Evolutionary conservation across 2,888 invertebrate genomes (phyloP).

Genomic region (Sesia bembeciformis): DNA sequence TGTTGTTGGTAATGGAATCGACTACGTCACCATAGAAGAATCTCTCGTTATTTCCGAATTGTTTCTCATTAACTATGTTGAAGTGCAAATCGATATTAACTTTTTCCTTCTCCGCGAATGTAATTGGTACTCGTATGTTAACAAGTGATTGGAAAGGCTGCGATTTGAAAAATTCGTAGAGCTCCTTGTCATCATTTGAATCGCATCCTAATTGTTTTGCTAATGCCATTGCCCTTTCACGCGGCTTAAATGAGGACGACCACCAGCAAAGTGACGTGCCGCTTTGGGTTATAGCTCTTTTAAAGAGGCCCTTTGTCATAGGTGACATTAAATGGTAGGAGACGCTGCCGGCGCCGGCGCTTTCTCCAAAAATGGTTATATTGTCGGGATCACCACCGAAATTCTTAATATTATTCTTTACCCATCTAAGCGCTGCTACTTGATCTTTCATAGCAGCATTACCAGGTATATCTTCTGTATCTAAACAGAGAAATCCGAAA

Average conservation of each 20-base stretch:
- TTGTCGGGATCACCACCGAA: conserved; percentile 38
- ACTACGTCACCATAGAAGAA: conserved; percentile 1
- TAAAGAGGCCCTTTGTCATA: conserved; percentile 39
- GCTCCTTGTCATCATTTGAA: conserved; percentile 4
- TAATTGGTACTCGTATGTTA: background rate
- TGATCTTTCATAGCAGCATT: conserved; percentile 39
- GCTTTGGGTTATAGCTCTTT: conserved; percentile 73
- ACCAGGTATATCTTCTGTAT: conserved; percentile 29
- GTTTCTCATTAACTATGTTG: background rate
- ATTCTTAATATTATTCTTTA: conserved; percentile 27
- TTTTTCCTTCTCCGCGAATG: conserved; percentile 15
- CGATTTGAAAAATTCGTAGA: conserved; percentile 7
- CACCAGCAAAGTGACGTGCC: conserved; percentile 74
- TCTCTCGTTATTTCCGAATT: conserved; percentile 1
- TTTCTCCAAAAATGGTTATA: conserved; percentile 39
- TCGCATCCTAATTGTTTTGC: conserved; percentile 4
- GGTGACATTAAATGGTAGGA: conserved; percentile 36
- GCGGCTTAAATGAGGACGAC: conserved; percentile 51
- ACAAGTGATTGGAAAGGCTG: background rate
- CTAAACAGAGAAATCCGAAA: conserved; percentile 29
- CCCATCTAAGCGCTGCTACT: conserved; percentile 33
- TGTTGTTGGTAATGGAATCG: background rate
- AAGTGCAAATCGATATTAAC: conserved; percentile 9
- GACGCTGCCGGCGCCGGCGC: conserved; percentile 31
- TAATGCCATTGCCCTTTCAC: conserved; percentile 30